Conservation (phyloP, 2,113 vertebrate species). For the Siniperca knerii region DNA sequence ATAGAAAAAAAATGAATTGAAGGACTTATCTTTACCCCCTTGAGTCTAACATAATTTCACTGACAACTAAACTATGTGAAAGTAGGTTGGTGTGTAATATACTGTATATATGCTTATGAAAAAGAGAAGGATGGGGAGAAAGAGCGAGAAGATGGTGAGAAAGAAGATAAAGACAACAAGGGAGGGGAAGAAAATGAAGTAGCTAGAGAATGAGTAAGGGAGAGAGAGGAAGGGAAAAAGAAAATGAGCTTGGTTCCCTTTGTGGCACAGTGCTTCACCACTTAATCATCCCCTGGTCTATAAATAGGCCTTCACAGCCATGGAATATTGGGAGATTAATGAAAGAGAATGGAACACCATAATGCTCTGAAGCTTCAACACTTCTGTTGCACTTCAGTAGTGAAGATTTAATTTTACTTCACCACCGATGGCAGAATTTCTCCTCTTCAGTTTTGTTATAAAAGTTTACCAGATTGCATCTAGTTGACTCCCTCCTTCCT, state of each 20-base stretch:
- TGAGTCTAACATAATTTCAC: constrained; percentile 57
- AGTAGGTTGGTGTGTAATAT: constrained; percentile 29
- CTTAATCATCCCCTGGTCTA: constrained; percentile 80
- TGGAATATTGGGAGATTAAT: constrained; percentile 82
- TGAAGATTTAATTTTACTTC: constrained; percentile 62
- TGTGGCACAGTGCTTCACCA: constrained; percentile 73
- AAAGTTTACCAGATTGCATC: constrained; percentile 40
- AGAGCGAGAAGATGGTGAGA: constrained; percentile 20
- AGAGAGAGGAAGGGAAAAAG: constrained; percentile 56
- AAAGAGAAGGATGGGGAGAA: constrained; percentile 21
- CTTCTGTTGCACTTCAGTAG: constrained; percentile 53
- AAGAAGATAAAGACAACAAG: constrained; percentile 33
- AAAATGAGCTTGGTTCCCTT: constrained; percentile 78
- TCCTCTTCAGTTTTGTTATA: constrained; percentile 28
- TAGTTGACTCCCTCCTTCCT: not conserved
- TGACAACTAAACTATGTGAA: constrained; percentile 47
- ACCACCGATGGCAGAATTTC: constrained; percentile 21
- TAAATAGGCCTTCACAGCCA: constrained; percentile 76
- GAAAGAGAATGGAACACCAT: constrained; percentile 68
- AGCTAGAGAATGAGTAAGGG: constrained; percentile 50
- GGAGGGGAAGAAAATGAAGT: constrained; percentile 39
- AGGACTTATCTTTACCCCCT: constrained; percentile 54
- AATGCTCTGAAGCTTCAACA: constrained; percentile 63
- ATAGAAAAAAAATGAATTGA: constrained; percentile 44
- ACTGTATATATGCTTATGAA: constrained; percentile 28